Evolutionary conservation across 2,113 vertebrate genomes (phyloP).

Genomic region (Clarias gariepinus): DNA sequence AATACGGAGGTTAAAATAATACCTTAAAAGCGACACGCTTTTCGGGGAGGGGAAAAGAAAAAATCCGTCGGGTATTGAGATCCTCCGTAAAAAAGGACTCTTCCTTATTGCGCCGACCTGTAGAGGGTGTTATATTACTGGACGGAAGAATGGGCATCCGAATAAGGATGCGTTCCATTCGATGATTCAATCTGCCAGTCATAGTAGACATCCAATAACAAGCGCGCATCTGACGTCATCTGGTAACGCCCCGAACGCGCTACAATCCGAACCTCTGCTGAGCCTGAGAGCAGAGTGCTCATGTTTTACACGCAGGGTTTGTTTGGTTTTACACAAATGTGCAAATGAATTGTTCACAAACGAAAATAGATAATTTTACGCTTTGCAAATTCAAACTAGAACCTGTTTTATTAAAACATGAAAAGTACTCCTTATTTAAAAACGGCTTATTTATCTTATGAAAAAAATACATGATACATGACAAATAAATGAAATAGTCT

Average conservation of each 20-base stretch:
- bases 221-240: not conserved
- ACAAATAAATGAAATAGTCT: not conserved
- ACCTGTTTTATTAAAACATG: not conserved
- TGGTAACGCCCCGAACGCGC: constrained; percentile 44
- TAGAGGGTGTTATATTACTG: constrained; percentile 76
- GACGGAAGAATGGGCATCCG: constrained; percentile 56
- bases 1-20: not conserved
- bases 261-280: constrained; percentile 25
- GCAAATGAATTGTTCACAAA: not conserved
- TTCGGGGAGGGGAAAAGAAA: constrained; percentile 2
- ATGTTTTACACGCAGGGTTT: not conserved
- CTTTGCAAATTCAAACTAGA: not conserved
- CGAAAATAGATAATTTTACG: not conserved
- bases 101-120: constrained; percentile 74
- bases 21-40: constrained; percentile 44
- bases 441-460: not conserved
- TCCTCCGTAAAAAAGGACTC: constrained; percentile 72
- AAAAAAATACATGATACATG: not conserved
- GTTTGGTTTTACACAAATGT: not conserved
- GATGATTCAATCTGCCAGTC: constrained; percentile 51
- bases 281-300: not conserved
- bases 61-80: constrained; percentile 57
- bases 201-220: constrained; percentile 50
- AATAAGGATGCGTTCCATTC: constrained; percentile 58
- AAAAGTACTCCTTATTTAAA: too few relatives aligned